Conservation (phyloP, 1,140 invertebrate species). For the Globodera rostochiensis region DNA sequence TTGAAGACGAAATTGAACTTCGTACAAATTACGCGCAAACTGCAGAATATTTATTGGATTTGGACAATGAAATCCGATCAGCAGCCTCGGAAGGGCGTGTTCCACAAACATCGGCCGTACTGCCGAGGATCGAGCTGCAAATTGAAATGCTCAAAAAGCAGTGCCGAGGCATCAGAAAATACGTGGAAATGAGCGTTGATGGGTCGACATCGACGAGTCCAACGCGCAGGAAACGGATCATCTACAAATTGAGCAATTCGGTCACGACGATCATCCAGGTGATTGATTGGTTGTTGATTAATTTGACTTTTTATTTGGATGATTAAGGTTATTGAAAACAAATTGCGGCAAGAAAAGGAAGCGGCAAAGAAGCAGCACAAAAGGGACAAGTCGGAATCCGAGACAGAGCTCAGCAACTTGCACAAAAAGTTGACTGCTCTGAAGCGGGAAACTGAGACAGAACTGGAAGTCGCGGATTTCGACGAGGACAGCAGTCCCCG, state of each 20-base stretch:
- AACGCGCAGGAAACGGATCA: conserved; percentile 17
- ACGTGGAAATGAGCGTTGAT: conserved; percentile 39
- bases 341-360: background rate
- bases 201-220: conserved; percentile 24
- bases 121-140: conserved; percentile 31
- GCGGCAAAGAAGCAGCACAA: conserved; percentile 7
- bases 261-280: conserved; percentile 43
- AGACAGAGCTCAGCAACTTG: conserved; percentile 23
- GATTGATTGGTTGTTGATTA: background rate
- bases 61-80: conserved; percentile 30
- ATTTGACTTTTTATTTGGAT: background rate
- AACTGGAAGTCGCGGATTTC: background rate
- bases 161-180: conserved; percentile 26
- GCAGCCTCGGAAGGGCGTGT: conserved; percentile 13
- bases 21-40: conserved; percentile 41
- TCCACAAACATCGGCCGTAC: conserved; percentile 16
- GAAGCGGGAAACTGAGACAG: conserved; percentile 33
- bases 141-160: conserved; percentile 47
- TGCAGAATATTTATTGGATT: conserved; percentile 8
- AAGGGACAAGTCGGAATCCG: background rate
- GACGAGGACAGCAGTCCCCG: background rate
- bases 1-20: conserved; percentile 37
- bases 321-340: conserved; percentile 13
- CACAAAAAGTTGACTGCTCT: conserved; percentile 32
- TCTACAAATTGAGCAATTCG: conserved; percentile 37